phyloP scores from a whole-genome alignment of 2,888 invertebrate genomes.

The Galerucella nymphaeae region DNA sequence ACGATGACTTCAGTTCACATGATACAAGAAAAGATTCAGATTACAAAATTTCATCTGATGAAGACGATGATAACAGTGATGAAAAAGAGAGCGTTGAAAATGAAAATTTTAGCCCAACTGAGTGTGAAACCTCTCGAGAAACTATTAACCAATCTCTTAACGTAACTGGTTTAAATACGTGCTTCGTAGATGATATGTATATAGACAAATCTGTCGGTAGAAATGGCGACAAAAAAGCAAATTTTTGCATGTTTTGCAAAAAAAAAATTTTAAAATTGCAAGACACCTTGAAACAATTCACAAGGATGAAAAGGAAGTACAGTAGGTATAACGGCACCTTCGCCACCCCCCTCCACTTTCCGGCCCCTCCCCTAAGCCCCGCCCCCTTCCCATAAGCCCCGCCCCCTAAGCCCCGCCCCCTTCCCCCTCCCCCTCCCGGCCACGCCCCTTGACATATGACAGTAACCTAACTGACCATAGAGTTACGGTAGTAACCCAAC shows the following conservation, averaged over 20 bases:
- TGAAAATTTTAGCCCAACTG: conserved; percentile 1
- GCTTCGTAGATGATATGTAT: background rate
- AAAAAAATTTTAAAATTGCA: conserved; percentile 25
- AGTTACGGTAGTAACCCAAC: too few relatives aligned
- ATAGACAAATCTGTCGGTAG: conserved; percentile 4
- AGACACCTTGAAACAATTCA: conserved; percentile 23
- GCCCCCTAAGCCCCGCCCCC: too few relatives aligned
- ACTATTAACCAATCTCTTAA: background rate
- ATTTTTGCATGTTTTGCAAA: conserved; percentile 31
- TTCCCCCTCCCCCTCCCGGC: too few relatives aligned
- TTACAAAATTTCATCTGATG: background rate
- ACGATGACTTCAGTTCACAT: too few relatives aligned
- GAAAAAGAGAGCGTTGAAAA: background rate
- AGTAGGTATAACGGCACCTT: too few relatives aligned
- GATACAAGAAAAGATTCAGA: too few relatives aligned
- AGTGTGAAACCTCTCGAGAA: background rate
- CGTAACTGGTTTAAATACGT: background rate
- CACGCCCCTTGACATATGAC: too few relatives aligned
- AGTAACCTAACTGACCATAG: too few relatives aligned
- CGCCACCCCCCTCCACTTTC: too few relatives aligned
- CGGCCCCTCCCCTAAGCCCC: too few relatives aligned
- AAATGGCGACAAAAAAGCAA: conserved; percentile 22
- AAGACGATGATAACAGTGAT: background rate
- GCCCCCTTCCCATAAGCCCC: too few relatives aligned
- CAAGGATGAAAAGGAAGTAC: conserved; percentile 22